Percentiles rank a stretch among this genome's conserved stretches.
Evolutionary conservation across 1,140 invertebrate species (phyloP).

Genomic region (Cepaea nemoralis): DNA sequence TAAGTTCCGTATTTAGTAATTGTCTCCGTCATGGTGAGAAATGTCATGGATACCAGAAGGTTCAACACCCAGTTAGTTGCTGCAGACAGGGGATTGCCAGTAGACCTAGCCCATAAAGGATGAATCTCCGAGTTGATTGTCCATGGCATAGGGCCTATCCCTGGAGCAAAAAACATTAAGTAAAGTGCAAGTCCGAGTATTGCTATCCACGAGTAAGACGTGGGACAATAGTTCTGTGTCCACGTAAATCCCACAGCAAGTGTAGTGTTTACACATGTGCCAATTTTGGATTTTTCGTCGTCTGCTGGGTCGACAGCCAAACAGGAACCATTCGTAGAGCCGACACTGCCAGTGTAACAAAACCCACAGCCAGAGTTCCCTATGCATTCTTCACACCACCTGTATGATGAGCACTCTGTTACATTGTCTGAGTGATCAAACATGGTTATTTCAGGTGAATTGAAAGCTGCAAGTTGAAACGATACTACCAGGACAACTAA

Average conservation of each 20-base stretch:
- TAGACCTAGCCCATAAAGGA: conserved; percentile 77
- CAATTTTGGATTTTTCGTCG: conserved; percentile 45
- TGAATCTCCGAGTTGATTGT: conserved; percentile 79
- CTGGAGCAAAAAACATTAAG: conserved; percentile 73
- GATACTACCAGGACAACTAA: conserved; percentile 72
- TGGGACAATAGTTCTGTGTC: conserved; percentile 74
- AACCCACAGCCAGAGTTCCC: conserved; percentile 60
- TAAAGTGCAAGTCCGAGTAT: conserved; percentile 73
- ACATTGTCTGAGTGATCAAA: conserved; percentile 37
- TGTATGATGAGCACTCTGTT: conserved; percentile 45
- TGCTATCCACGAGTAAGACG: conserved; percentile 73
- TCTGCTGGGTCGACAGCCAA: conserved; percentile 47
- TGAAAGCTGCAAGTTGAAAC: conserved; percentile 72
- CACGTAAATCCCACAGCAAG: conserved; percentile 52
- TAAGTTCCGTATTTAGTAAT: conserved; percentile 77
- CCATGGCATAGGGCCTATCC: conserved; percentile 79
- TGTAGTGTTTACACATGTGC: conserved; percentile 56
- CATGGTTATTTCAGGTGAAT: conserved; percentile 70
- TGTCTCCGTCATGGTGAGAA: conserved; percentile 74
- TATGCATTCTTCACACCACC: conserved; percentile 61
- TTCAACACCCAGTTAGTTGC: conserved; percentile 77
- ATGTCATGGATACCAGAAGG: conserved; percentile 77
- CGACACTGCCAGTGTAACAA: conserved; percentile 55
- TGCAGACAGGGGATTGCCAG: conserved; percentile 75
- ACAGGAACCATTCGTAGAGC: conserved; percentile 61